These are phyloP conservation scores for Pristionchus fissidentatus DNA, from an alignment of 2,888 invertebrate genomes.

Conservation along the genomic window DNA sequence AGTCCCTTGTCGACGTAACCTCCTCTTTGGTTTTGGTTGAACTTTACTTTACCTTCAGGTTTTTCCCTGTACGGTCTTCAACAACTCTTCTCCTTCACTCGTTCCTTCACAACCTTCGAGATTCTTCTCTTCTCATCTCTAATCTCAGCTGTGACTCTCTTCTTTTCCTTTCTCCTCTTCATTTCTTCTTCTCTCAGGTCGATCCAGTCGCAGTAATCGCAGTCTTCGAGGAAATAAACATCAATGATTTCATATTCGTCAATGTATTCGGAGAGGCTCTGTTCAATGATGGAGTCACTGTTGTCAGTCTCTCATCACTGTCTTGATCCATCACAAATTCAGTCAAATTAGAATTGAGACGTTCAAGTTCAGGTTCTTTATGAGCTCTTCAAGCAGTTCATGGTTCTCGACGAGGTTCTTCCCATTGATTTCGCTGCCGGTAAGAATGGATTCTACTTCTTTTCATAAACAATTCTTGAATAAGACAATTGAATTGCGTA, in stretches of 20 bases:
- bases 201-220: slow-evolving; percentile 51
- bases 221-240: slow-evolving; percentile 80
- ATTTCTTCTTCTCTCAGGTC: background rate
- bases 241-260: slow-evolving; percentile 96
- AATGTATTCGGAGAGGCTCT: slow-evolving; percentile 89
- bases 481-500: too few relatives aligned
- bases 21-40: background rate
- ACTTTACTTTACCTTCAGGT: slow-evolving; percentile 49
- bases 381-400: slow-evolving; percentile 38
- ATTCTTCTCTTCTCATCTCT: slow-evolving; percentile 47
- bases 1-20: too few relatives aligned
- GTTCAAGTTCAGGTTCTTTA: slow-evolving; percentile 21
- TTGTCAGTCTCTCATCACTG: slow-evolving; percentile 78
- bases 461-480: background rate
- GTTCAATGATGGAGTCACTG: slow-evolving; percentile 86
- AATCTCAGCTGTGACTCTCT: slow-evolving; percentile 32
- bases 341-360: background rate
- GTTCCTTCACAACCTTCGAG: slow-evolving; percentile 61
- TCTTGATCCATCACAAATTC: background rate
- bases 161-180: background rate
- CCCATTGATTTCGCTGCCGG: slow-evolving; percentile 5
- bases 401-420: background rate
- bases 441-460: background rate
- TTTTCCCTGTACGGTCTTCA: slow-evolving; percentile 57
- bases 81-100: slow-evolving; percentile 56